These are phyloP conservation scores for Thamnaconus septentrionalis DNA, from an alignment of 2,113 vertebrate species.

Conservation along the genomic window DNA sequence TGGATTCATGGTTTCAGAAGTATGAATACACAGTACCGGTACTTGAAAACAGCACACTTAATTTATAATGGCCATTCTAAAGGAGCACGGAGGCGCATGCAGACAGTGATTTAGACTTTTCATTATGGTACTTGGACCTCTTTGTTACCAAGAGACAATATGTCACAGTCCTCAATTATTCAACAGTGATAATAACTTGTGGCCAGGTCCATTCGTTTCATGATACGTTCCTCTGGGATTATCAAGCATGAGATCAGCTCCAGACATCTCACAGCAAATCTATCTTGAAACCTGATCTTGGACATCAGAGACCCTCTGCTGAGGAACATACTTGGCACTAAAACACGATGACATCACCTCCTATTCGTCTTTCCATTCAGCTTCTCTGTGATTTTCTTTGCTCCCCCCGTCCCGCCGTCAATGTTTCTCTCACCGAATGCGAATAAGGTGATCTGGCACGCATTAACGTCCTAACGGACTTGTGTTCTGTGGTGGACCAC, in stretches of 20 bases:
- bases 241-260: constrained; percentile 53
- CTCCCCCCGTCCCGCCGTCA: not conserved
- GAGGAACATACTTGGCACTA: constrained; percentile 54
- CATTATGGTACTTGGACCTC: constrained; percentile 19
- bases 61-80: constrained; percentile 18
- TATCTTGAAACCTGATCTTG: constrained; percentile 62
- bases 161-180: constrained; percentile 53
- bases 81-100: constrained; percentile 7
- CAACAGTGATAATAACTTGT: constrained; percentile 37
- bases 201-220: constrained; percentile 47
- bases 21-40: constrained; percentile 13
- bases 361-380: constrained; percentile 20
- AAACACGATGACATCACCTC: constrained; percentile 61
- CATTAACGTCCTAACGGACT: constrained; percentile 4
- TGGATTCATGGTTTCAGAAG: constrained; percentile 4
- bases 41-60: constrained; percentile 20
- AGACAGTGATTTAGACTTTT: constrained; percentile 33
- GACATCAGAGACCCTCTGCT: constrained; percentile 51
- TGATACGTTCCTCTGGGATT: constrained; percentile 36
- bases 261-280: constrained; percentile 41
- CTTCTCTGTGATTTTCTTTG: constrained; percentile 3
- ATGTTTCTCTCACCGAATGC: not conserved
- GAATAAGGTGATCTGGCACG: not conserved
- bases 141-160: constrained; percentile 22
- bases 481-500: constrained; percentile 6